Base-by-base conservation (phyloP, 2,113 vertebrate genomes). In the Xiphophorus maculatus region DNA sequence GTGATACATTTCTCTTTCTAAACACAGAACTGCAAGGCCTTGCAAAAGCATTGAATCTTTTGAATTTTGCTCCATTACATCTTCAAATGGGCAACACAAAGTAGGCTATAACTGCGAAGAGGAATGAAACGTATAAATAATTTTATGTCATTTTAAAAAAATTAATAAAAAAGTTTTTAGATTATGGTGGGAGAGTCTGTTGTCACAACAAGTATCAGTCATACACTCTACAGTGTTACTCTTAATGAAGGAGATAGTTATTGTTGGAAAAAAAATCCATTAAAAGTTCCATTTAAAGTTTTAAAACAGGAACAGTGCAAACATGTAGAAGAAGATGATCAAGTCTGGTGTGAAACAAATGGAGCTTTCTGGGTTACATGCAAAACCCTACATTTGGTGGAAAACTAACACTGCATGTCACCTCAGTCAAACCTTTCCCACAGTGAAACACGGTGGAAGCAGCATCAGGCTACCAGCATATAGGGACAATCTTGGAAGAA, bases 1-100 rank as follows among this genome's bases (percentile, higher is more conserved):
- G 65, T 71, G 74, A 42, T 68, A 65, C 35, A 69, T 75, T 73
- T 54, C 8, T 72, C 63, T 69, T 82, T 40, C 32, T 77, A 66
- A 62, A 66, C 51, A 73, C 15, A 48, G 5, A 48, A 48, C 44
- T 48, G 44, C 44, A 48, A 48, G 5, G 17, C 42, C 42, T 44
- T 44, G 42, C 42, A 44, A 44, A 44, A 17, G 15, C 12, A 44
- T 27, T 80, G 22, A 22, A 54, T 22, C 51, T 8, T 7, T 7
- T 25, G 17, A 54, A 25, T 58, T 58, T n/a, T 58, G 15, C 14
- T 48, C 17, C 17, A 19, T 48, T 48, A 19, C 17, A 19, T 48
- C 5, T 48, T 17, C 14, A 48, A 48, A 19, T 48, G 44, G 14
- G 5, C 17, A 48, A 48, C 75, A 69, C 33, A 80, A 74, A 78